Evolutionary conservation across 2,888 invertebrate genomes (phyloP).

Genomic region (Lepas anatifera): DNA sequence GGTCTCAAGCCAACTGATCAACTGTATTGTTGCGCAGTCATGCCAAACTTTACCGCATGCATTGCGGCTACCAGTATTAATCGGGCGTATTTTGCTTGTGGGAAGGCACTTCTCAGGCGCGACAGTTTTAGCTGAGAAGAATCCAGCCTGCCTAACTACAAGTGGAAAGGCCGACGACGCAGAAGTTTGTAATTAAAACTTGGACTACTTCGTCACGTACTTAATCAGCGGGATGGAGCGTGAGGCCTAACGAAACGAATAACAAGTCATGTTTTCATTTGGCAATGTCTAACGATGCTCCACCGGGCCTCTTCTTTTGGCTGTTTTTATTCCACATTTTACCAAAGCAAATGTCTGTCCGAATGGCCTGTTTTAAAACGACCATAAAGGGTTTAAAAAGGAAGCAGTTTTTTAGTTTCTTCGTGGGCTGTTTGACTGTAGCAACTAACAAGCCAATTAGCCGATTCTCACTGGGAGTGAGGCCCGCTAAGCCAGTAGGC

Average conservation of each 20-base stretch:
- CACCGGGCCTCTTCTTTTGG: not conserved
- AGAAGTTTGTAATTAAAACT: conserved; percentile 7
- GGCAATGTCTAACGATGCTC: not conserved
- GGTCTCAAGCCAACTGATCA: no score
- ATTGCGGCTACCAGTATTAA: no score
- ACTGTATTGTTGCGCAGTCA: no score
- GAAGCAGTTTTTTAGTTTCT: not conserved
- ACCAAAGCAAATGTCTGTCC: not conserved
- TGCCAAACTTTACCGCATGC: no score
- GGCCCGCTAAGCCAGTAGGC: no score
- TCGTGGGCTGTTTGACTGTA: not conserved
- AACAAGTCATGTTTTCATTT: not conserved
- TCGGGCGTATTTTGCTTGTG: no score
- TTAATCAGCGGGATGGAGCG: not conserved
- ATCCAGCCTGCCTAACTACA: not conserved
- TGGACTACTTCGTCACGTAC: not conserved
- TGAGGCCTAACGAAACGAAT: not conserved
- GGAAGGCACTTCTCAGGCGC: no score
- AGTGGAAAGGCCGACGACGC: not conserved
- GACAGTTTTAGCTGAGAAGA: no score
- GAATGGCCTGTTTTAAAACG: not conserved
- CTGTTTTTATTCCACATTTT: not conserved
- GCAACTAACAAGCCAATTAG: not conserved
- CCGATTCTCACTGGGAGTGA: no score
- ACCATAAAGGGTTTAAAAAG: not conserved